Percentiles rank a stretch among this genome's conserved stretches.
Conservation (phyloP, 2,113 vertebrate genomes). For the Pedionomus torquatus region DNA sequence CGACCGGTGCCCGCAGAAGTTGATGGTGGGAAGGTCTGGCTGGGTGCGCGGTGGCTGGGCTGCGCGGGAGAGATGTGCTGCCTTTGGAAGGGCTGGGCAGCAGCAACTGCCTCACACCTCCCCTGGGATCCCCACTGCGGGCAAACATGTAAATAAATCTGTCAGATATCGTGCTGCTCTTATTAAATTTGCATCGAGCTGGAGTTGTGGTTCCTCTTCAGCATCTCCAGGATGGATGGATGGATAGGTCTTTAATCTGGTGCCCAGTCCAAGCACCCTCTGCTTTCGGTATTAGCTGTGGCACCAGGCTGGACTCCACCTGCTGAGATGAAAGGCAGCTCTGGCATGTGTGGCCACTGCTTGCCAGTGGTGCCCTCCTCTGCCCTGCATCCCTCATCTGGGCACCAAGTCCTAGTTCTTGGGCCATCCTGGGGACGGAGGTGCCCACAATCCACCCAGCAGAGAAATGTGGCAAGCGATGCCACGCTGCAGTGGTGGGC, state of each 20-base stretch:
- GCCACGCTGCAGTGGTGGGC: rapidly evolving
- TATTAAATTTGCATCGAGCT: background rate
- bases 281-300: background rate
- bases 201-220: background rate
- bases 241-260: background rate
- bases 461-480: rapidly evolving
- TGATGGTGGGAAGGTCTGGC: background rate
- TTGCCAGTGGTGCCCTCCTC: background rate
- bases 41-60: background rate
- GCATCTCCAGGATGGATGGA: background rate
- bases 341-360: rapidly evolving
- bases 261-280: background rate
- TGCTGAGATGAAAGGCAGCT: background rate
- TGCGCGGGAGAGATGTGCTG: background rate
- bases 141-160: constrained; percentile 1
- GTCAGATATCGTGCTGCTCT: background rate
- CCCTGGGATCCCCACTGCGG: background rate
- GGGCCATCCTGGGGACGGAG: rapidly evolving
- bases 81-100: background rate
- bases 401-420: rapidly evolving
- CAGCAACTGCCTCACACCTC: background rate
- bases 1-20: background rate
- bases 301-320: background rate
- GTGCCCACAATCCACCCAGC: too few species aligned
- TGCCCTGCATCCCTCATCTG: background rate